Base-by-base conservation (phyloP, 2,113 vertebrate species). In the Anser cygnoides region DNA sequence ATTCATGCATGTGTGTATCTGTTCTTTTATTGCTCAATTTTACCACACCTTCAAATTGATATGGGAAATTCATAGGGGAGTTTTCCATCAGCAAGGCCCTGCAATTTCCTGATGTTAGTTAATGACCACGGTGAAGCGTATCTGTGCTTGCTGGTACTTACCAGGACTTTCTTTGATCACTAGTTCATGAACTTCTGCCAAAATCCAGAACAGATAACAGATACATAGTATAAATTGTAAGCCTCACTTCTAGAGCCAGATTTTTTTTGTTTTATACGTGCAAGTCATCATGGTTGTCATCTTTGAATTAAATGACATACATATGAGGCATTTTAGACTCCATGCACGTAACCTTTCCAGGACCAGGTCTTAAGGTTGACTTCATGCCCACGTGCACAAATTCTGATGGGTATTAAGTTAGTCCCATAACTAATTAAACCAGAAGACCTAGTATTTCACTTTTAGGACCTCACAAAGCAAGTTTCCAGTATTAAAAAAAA, bases 401-500 rank as follows among this genome's bases (percentile, higher is more conserved):
- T 39, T 62, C 26, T 70, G 21, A 26, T 3, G 26, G 18, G 3
- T 28, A 54, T 1, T 31, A 41, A 4, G 68, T 31, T 8, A 44
- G 6, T 16, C 20, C 28, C 1, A 0, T 39, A 79, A 57, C 10
- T 23, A 6, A 39, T 29, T 52, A 79, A 59, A 61, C 3, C 14
- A 80, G 33, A 80, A 65, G 43, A 22, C 5, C 13, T 31, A 22
- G 13, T 57, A 29, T 33, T 82, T 70, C 31, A 75, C 8, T 1
- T 66, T 46, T 26, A 74, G 35, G 31, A 18, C 44, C 54, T 84
- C 23, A 15, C 1, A 43, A 54, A 11, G 6, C 26, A 39, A n/a
- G 18, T 21, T 75, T 63, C 12, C 44, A 23, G 13, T 37, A 15
- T 2, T 39, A 39, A 39, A 0, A 0, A 1, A 1, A 6, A 4